Conservation (phyloP, 2,888 invertebrate genomes). For the Hypomecis punctinalis region DNA sequence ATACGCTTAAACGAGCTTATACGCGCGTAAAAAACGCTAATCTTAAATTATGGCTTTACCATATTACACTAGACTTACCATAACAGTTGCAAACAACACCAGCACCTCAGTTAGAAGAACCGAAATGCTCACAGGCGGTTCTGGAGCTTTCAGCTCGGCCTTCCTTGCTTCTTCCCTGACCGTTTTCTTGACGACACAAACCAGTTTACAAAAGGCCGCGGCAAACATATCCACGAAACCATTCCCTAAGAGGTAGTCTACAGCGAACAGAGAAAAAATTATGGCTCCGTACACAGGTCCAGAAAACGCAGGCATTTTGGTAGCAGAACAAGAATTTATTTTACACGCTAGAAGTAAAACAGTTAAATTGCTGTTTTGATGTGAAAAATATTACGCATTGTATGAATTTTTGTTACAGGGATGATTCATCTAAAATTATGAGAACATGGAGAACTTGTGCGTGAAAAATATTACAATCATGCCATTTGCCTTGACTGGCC, state of each 20-base stretch:
- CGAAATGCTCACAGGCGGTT: constrained; percentile 54
- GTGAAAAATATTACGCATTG: too few relatives aligned
- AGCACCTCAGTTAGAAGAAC: constrained; percentile 62
- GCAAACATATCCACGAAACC: constrained; percentile 62
- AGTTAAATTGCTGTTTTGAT: neutral
- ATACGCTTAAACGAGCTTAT: too few relatives aligned
- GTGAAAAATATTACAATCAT: too few relatives aligned
- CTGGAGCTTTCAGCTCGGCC: constrained; percentile 36
- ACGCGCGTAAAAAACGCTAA: too few relatives aligned
- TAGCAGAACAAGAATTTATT: constrained; percentile 12
- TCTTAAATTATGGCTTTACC: too few relatives aligned
- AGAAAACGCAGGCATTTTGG: constrained; percentile 55
- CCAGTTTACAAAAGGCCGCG: constrained; percentile 55
- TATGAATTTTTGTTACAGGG: too few relatives aligned
- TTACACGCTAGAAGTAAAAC: constrained; percentile 2
- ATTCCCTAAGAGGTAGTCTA: constrained; percentile 68
- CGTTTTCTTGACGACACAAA: constrained; percentile 59
- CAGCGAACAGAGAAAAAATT: constrained; percentile 58
- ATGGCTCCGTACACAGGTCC: constrained; percentile 50
- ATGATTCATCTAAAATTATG: too few relatives aligned
- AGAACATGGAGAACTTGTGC: too few relatives aligned
- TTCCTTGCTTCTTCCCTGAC: constrained; percentile 58
- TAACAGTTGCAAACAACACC: constrained; percentile 57
- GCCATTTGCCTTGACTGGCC: too few relatives aligned
- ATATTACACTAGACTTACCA: constrained; percentile 52